phyloP scores from a whole-genome alignment of 1,140 invertebrate species.

The Zaprionus nigranus region DNA sequence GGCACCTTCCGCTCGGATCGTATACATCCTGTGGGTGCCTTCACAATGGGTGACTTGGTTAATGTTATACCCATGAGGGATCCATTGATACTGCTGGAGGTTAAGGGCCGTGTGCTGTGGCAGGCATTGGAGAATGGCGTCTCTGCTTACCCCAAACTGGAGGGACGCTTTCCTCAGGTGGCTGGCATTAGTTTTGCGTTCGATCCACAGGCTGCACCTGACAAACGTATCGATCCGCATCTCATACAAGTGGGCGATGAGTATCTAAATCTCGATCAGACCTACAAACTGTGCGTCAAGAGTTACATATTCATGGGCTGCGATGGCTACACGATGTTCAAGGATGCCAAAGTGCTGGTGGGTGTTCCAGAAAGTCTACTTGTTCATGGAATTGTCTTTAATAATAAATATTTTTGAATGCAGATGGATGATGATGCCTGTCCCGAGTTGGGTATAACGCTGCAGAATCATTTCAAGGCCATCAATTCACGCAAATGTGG shows the following conservation, averaged over 20 bases:
- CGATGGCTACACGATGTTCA: conserved; percentile 94
- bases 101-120: conserved; percentile 88
- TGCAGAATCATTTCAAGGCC: conserved; percentile 95
- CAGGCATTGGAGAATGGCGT: conserved; percentile 92
- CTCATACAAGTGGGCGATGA: conserved; percentile 94
- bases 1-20: conserved; percentile 88
- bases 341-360: conserved; percentile 88
- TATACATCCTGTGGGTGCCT: conserved; percentile 91
- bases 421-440: conserved; percentile 93
- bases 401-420: conserved; percentile 1
- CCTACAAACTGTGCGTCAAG: conserved; percentile 92
- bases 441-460: conserved; percentile 91
- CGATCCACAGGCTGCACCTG: conserved; percentile 90
- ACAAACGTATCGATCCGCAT: conserved; percentile 88
- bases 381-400: background rate
- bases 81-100: conserved; percentile 90
- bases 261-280: conserved; percentile 89
- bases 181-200: conserved; percentile 93
- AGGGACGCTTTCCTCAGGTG: conserved; percentile 92
- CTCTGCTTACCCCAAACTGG: conserved; percentile 91
- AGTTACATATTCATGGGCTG: conserved; percentile 91
- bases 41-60: conserved; percentile 92
- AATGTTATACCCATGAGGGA: conserved; percentile 94
- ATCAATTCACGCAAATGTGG: conserved; percentile 90
- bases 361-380: conserved; percentile 60